Percentiles rank a stretch among this genome's conserved stretches.
Conservation (phyloP, 2,797 vertebrate genomes). For the Poeciliopsis presidionis region DNA sequence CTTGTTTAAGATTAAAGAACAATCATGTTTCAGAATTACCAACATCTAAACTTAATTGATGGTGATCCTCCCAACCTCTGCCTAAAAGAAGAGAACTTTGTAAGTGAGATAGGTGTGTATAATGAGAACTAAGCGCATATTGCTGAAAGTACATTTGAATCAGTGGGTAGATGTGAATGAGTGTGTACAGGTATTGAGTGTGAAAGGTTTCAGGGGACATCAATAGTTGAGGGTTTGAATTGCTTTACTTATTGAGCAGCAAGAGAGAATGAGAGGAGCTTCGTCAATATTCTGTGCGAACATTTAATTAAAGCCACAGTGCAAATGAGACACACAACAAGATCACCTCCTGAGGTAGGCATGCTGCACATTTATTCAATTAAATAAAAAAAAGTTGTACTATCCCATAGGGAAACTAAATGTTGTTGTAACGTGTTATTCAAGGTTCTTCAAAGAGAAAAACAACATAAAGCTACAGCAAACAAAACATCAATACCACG, state of each 20-base stretch:
- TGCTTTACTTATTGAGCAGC: slow-evolving; percentile 59
- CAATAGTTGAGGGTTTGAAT: slow-evolving; percentile 66
- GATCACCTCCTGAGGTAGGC: slow-evolving; percentile 41
- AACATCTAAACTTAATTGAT: not conserved
- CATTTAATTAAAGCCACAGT: slow-evolving; percentile 74
- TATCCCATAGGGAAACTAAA: no score
- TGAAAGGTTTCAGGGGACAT: slow-evolving; percentile 46
- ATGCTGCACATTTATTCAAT: slow-evolving; percentile 18
- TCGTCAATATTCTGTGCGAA: slow-evolving; percentile 71
- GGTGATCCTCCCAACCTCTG: not conserved
- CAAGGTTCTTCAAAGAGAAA: no score
- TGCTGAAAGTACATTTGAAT: slow-evolving; percentile 19
- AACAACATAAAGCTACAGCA: not conserved
- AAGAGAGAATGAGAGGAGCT: slow-evolving; percentile 55
- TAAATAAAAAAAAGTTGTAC: no score
- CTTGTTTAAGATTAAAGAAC: not conserved
- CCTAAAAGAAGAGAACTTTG: not conserved
- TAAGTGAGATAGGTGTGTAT: not conserved
- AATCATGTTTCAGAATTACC: not conserved
- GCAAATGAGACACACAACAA: slow-evolving; percentile 55
- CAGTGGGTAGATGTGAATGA: slow-evolving; percentile 29
- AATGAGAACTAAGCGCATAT: slow-evolving; percentile 13
- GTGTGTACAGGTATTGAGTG: slow-evolving; percentile 46
- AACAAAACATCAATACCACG: slow-evolving; percentile 28
- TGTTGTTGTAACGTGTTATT: no score